Percentiles rank a stretch among this genome's conserved stretches.
These are phyloP conservation scores for Gisinianus flammeolus DNA, from an alignment of 2,888 invertebrate genomes.

Conservation along the genomic window DNA sequence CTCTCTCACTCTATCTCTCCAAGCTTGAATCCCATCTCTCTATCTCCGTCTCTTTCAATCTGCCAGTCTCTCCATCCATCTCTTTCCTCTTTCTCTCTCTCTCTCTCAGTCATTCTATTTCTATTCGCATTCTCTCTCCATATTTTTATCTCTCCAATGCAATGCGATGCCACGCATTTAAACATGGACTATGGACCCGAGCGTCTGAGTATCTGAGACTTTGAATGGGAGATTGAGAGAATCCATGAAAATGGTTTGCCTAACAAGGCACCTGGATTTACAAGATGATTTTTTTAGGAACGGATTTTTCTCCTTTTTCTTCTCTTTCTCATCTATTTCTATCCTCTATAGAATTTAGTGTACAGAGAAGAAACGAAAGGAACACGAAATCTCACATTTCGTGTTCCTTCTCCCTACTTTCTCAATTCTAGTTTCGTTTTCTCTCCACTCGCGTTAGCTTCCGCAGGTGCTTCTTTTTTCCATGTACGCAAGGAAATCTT, in stretches of 20 bases:
- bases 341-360: background rate
- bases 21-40: no score
- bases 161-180: background rate
- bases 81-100: background rate
- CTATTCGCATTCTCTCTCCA: no score
- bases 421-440: background rate
- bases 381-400: slow-evolving; percentile 3
- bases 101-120: no score
- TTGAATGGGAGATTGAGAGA: background rate
- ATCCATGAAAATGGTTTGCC: slow-evolving; percentile 21
- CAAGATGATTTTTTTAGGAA: slow-evolving; percentile 15
- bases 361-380: no score
- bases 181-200: slow-evolving; percentile 5
- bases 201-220: no score
- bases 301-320: background rate
- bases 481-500: slow-evolving; percentile 29
- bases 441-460: slow-evolving; percentile 16
- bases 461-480: slow-evolving; percentile 30
- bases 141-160: slow-evolving; percentile 3
- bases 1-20: slow-evolving; percentile 8
- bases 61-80: background rate
- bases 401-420: background rate
- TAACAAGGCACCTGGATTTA: slow-evolving; percentile 38
- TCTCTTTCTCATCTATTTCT: background rate
- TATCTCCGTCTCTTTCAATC: background rate